Evolutionary conservation across 2,113 vertebrate species (phyloP).

Genomic region (Clarias batrachus): DNA sequence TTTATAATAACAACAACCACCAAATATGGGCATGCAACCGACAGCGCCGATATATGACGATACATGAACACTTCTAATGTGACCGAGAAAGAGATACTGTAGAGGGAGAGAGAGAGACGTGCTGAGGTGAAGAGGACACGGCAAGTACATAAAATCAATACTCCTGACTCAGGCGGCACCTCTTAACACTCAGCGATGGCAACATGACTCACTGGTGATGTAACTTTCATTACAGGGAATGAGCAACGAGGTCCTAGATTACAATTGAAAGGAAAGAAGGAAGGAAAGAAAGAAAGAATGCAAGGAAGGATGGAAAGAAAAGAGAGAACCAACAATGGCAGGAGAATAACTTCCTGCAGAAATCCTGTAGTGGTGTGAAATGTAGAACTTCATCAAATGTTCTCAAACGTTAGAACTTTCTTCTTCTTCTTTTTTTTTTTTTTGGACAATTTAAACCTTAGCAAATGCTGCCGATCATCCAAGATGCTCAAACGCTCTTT

Average conservation of each 20-base stretch:
- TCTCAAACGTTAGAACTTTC: background rate
- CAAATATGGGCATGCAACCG: too few species aligned
- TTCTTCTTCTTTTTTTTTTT: too few species aligned
- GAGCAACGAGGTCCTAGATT: slow-evolving; percentile 13
- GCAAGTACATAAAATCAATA: slow-evolving; percentile 48
- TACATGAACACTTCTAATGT: background rate
- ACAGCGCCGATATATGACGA: too few species aligned
- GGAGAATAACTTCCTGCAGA: too few species aligned
- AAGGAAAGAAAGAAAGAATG: background rate
- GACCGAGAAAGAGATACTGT: background rate
- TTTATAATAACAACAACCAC: too few species aligned
- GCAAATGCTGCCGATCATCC: background rate
- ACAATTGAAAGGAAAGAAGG: background rate
- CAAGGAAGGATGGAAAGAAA: background rate
- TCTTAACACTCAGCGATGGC: slow-evolving; percentile 38
- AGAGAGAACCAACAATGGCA: background rate
- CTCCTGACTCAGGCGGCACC: slow-evolving; percentile 29
- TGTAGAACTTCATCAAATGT: background rate
- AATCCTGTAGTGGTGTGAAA: background rate
- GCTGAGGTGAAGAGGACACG: slow-evolving; percentile 40
- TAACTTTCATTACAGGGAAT: slow-evolving; percentile 41
- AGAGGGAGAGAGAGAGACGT: slow-evolving; percentile 6
- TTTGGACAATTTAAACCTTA: background rate
- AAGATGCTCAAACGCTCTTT: background rate
- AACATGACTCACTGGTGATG: slow-evolving; percentile 32